A percentile compares a stretch with the other conserved stretches of the same genome.
These are phyloP conservation scores for Pristionchus pacificus DNA, from an alignment of 1,140 invertebrate species.

Conservation along the genomic window DNA sequence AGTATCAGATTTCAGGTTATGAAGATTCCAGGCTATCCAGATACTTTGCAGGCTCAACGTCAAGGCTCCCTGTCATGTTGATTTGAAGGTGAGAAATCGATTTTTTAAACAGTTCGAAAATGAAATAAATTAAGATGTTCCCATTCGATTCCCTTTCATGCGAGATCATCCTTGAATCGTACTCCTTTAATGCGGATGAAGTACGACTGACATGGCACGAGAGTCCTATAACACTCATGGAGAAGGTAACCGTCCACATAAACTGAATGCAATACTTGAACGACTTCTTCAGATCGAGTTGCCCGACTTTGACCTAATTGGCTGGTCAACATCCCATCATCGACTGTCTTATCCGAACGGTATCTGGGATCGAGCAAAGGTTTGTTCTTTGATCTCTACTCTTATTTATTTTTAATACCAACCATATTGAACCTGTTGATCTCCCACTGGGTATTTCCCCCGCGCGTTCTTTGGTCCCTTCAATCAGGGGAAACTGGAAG, in stretches of 20 bases:
- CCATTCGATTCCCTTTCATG: constrained; percentile 56
- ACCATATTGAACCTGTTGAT: too few species aligned
- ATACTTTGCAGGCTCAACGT: constrained; percentile 47
- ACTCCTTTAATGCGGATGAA: constrained; percentile 57
- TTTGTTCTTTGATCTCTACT: too few species aligned
- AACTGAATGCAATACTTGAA: too few species aligned
- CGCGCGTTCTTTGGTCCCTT: too few species aligned
- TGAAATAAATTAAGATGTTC: constrained; percentile 47
- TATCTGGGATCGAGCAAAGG: constrained; percentile 50
- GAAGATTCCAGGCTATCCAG: neutral
- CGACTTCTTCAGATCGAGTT: constrained; percentile 26
- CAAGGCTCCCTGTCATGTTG: constrained; percentile 55
- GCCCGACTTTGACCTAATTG: constrained; percentile 56
- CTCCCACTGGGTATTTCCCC: too few species aligned
- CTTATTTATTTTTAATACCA: too few species aligned
- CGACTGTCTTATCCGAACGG: constrained; percentile 54
- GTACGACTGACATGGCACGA: constrained; percentile 56
- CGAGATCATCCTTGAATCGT: constrained; percentile 48
- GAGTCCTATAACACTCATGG: constrained; percentile 57
- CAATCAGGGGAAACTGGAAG: too few species aligned
- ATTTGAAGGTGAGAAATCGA: constrained; percentile 35
- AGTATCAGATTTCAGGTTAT: neutral
- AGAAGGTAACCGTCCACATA: constrained; percentile 36
- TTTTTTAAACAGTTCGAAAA: constrained; percentile 11
- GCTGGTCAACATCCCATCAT: constrained; percentile 55